Evolutionary conservation across 2,113 vertebrate genomes (phyloP).

Genomic region (Thomomys bottae): DNA sequence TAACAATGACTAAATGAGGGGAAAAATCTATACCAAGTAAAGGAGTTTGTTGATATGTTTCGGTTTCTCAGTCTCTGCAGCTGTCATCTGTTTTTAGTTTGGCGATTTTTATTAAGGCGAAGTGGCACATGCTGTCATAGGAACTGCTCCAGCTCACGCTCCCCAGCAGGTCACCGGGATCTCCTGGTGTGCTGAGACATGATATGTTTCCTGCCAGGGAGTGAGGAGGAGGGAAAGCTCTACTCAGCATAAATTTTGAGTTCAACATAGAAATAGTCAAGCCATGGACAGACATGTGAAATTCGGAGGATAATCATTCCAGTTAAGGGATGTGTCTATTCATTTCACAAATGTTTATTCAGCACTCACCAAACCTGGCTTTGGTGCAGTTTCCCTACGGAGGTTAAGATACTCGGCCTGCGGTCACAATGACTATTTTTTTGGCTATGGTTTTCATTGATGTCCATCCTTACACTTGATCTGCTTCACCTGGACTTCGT

Average conservation of each 20-base stretch:
- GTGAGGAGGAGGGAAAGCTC: slow-evolving; percentile 49
- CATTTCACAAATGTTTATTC: slow-evolving; percentile 40
- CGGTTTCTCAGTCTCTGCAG: slow-evolving; percentile 83
- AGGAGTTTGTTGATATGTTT: slow-evolving; percentile 83
- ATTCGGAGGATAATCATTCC: neutral
- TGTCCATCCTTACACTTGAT: neutral
- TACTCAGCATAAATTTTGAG: slow-evolving; percentile 43
- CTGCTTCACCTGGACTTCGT: neutral
- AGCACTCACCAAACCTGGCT: neutral
- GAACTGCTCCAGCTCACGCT: slow-evolving; percentile 79
- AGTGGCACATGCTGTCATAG: slow-evolving; percentile 85
- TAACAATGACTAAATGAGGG: slow-evolving; percentile 7
- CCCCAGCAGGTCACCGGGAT: slow-evolving; percentile 75
- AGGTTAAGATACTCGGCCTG: neutral
- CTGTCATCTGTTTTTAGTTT: slow-evolving; percentile 88
- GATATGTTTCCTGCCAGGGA: slow-evolving; percentile 71
- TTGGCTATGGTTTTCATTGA: neutral
- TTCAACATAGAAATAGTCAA: slow-evolving; percentile 23
- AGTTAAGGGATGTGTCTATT: slow-evolving; percentile 27
- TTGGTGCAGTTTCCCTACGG: neutral
- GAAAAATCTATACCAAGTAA: slow-evolving; percentile 55
- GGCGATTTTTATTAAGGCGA: slow-evolving; percentile 84
- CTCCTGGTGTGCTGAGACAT: slow-evolving; percentile 61
- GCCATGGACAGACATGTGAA: slow-evolving; percentile 2
- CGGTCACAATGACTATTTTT: neutral